Evolutionary conservation across 2,113 vertebrate species (phyloP), one percentile per base, ranked within the genome.

Genomic region (Hiodon tergisus): DNA sequence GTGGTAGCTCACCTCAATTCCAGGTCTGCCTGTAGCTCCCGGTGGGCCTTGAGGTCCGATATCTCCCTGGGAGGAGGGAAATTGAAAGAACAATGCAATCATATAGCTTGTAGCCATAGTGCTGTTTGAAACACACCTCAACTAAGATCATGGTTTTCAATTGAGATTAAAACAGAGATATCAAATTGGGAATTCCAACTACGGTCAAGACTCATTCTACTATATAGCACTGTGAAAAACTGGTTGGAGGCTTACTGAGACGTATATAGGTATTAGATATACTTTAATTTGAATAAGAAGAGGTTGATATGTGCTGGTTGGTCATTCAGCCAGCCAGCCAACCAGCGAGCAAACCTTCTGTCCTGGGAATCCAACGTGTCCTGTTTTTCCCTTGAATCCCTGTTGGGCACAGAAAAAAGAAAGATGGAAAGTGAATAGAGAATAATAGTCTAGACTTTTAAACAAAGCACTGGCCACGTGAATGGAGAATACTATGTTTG

Each of bases 41-140:
- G 92, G 87, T 13, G 94, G 93, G 0, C 97, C 97, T 2, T 91
- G 84, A 13, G 93, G 91, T 68, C 97, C 97, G 0, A 85, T 85
- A 47, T 98, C 97, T 66, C 97, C 97, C 97, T 99, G 46, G 51
- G 81, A 85, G 17, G 69, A 51, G 63, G 67, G 31, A 71, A 60
- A 13, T 5, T 47, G 48, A 6, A 17, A 69, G 48, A 1, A 8
- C 13, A 4, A 11, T 31, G 4, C 14, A 10, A 52, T 51, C 9
- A 61, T 14, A 59, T 5, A 72, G 58, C 14, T 17, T 2, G 16
- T 6, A 4, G 16, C 16, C 2, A 63, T 14, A 6, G 6, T n/a
- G 6, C 11, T 31, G 63, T 17, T 10, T 31, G 11, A 17, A 48
- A 47, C 59, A 6, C 59, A 60, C 4, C 59, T 10, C 10, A 10